Percentiles rank a stretch among this genome's conserved stretches.
phyloP scores from a whole-genome alignment of 2,113 vertebrate genomes.

The Embiotoca jacksoni region DNA sequence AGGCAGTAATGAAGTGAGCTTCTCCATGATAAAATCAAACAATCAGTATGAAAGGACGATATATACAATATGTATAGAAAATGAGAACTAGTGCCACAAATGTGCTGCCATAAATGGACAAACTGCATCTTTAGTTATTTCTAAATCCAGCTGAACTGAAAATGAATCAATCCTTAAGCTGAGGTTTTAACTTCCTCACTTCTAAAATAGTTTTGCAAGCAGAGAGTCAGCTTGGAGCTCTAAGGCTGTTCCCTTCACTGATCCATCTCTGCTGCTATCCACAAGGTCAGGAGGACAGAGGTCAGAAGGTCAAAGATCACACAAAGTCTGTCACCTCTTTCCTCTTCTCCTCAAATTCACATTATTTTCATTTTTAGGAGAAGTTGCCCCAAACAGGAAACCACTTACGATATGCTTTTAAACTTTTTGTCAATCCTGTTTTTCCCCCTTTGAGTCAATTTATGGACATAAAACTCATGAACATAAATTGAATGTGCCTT shows the following conservation, averaged over 20 bases:
- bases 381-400: conserved; percentile 65
- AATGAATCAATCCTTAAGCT: conserved; percentile 46
- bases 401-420: conserved; percentile 34
- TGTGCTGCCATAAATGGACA: conserved; percentile 41
- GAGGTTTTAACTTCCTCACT: conserved; percentile 31
- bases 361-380: conserved; percentile 61
- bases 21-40: conserved; percentile 17
- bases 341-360: conserved; percentile 57
- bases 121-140: conserved; percentile 37
- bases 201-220: conserved; percentile 35
- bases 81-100: conserved; percentile 48
- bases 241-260: conserved; percentile 40
- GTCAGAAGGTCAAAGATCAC: conserved; percentile 67
- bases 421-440: conserved; percentile 14
- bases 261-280: conserved; percentile 51
- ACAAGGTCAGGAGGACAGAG: conserved; percentile 53
- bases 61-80: conserved; percentile 64
- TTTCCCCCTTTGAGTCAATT: conserved; percentile 39
- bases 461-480: conserved; percentile 39
- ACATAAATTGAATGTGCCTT: conserved; percentile 56
- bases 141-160: conserved; percentile 59
- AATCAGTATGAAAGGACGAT: conserved; percentile 44
- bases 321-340: conserved; percentile 42
- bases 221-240: conserved; percentile 44
- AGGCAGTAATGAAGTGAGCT: conserved; percentile 32